phyloP scores from a whole-genome alignment of 2,797 vertebrate species.

The Loris lydekkerianus region DNA sequence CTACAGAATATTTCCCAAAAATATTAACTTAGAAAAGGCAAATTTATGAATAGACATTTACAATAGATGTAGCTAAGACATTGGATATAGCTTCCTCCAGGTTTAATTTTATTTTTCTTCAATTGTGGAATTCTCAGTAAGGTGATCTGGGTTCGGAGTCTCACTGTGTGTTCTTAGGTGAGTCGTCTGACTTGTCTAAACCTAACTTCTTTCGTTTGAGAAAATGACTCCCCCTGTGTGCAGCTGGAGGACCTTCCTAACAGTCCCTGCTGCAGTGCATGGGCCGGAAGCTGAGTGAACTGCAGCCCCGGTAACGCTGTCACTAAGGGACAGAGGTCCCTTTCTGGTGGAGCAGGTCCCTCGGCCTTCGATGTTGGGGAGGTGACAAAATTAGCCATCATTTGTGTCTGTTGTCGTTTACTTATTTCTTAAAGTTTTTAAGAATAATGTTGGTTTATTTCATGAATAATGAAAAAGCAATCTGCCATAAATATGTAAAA shows the following conservation, averaged over 20 bases:
- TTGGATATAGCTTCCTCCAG: not conserved
- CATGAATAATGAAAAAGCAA: not conserved
- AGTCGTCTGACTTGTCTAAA: not conserved
- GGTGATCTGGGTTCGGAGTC: not conserved
- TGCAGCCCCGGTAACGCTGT: too few species aligned
- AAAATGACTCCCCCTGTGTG: not conserved
- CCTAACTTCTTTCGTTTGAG: not conserved
- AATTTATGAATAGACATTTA: not conserved
- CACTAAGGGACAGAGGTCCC: rapidly evolving
- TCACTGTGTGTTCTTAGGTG: not conserved
- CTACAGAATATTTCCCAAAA: not conserved
- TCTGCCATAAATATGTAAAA: too few species aligned
- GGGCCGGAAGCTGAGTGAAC: not conserved
- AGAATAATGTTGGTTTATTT: not conserved
- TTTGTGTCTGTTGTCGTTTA: not conserved
- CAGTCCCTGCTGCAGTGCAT: rapidly evolving
- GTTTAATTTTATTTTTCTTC: not conserved
- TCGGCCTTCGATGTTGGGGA: rapidly evolving
- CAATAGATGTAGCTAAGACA: not conserved
- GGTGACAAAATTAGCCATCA: rapidly evolving
- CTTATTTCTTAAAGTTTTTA: not conserved
- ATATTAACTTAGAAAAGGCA: not conserved
- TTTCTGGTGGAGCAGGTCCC: too few species aligned
- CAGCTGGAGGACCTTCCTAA: not conserved
- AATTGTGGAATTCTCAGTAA: not conserved